These are phyloP conservation scores for Nothoprocta pentlandii DNA, from an alignment of 2,113 vertebrate species.

Conservation along the genomic window DNA sequence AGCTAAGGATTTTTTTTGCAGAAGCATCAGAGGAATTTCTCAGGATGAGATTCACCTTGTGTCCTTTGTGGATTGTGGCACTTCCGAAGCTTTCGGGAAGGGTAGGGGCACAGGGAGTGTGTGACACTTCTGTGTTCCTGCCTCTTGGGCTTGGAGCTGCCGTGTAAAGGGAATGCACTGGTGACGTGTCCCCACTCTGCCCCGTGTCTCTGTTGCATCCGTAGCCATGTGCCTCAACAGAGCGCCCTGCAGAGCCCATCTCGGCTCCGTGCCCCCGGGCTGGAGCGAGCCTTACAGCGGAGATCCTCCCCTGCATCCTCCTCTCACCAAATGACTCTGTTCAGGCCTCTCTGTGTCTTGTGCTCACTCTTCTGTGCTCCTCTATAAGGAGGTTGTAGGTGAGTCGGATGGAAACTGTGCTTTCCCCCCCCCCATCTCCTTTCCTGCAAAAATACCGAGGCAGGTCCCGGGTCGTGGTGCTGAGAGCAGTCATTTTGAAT, in stretches of 20 bases:
- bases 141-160: constrained; percentile 38
- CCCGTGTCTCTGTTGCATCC: background rate
- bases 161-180: constrained; percentile 24
- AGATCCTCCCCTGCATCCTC: background rate
- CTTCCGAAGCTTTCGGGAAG: constrained; percentile 40
- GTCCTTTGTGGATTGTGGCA: constrained; percentile 45
- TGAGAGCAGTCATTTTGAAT: background rate
- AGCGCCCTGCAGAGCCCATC: background rate
- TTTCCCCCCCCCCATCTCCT: background rate
- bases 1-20: constrained; percentile 1
- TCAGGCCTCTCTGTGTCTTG: background rate
- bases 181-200: background rate
- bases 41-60: constrained; percentile 51
- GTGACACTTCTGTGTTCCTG: constrained; percentile 33
- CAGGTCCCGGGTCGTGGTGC: background rate
- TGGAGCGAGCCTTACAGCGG: background rate
- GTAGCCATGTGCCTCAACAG: background rate
- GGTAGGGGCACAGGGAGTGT: constrained; percentile 10
- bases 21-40: constrained; percentile 50
- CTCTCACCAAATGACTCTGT: background rate
- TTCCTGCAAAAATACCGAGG: background rate
- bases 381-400: background rate
- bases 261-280: background rate
- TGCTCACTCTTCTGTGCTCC: background rate
- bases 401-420: background rate